Base-by-base conservation (phyloP, 2,888 invertebrate species). In the Mesodorylaimus sp. region DNA sequence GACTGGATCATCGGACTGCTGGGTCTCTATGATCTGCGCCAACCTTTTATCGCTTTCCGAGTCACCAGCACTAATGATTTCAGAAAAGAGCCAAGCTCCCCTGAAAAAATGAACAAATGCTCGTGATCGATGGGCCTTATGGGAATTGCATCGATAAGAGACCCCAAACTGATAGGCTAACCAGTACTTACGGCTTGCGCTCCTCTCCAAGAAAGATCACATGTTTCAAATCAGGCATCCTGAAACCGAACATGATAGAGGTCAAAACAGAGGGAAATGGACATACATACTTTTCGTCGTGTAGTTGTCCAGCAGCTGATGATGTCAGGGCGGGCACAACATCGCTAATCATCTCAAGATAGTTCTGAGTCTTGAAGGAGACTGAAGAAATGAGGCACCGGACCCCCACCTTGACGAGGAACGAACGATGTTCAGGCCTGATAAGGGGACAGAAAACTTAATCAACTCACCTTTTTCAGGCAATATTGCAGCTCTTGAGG, bases 401-500 rank as follows among this genome's bases (percentile, higher is more conserved):
- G 1, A 78, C 72, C 2, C 73, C 74, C 1, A 80, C 66, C 67
- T 68, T 52, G 2, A 53, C 52, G 51, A 19, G 16, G 10, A 19
- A 45, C 7, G 25, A 45, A 19, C 2, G 32, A 2, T 13, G 7
- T 50, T 32, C 24, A 50, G 10, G 10, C 24, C 13, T 16, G 7
- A 48, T 10, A 50, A 29, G 7, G 25, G 5, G 19, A 23, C 13
- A 39, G 39, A 44, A 19, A 42, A 10, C 13, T 52, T 41, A 49
- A 28, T 19, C n/a, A n/a, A 23, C 48, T 37, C 53, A 72, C 81
- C 68, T 81, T 81, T 29, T 77, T 74, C 16, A 87, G 61, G 48
- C 79, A 79, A 62, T 79, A 81, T 45, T 77, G 72, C 1, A 86
- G 58, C 64, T 88, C 87, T 10, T 70, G 65, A 0, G 73, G 69